Base-by-base conservation (phyloP, 1,140 invertebrate species). In the Lordiphosa mommai region DNA sequence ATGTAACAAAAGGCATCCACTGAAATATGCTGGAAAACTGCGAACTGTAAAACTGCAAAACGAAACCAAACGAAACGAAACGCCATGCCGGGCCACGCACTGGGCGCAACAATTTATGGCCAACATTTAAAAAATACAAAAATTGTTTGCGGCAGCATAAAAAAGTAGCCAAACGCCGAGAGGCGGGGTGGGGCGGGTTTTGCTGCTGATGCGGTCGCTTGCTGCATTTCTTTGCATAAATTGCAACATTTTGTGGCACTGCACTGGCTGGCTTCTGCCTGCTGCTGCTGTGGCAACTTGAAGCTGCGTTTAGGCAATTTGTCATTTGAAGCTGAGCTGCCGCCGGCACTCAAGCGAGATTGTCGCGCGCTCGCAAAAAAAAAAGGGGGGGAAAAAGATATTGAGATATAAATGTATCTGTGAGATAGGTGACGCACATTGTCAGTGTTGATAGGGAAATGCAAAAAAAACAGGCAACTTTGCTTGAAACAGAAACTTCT, bases 61-160 rank as follows among this genome's bases (percentile, higher is more conserved):
- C 66, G 59, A 58, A 67, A 61, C 43, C 14, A 67, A 72, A 71
- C 68, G 52, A 58, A 68, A 61, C 55, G 47, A 68, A 63, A 73
- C 23, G 23, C 23, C 23, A 27, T 27, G 23, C 23, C 23, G 23
- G 23, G 23, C 23, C 23, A 79, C 74, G 76, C 76, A 80, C 76
- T 50, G 76, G 57, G 74, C 61, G 76, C 76, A 76, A 82, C 77
- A 82, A 82, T 82, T 82, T 82, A 82, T 82, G 76, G 61, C 77
- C 61, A 82, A 82, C 76, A 82, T 84, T 82, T 73, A 72, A 51
- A 72, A 77, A 76, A 72, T 64, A 82, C 76, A 84, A 68, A 67
- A 82, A 84, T 80, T 82, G 76, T 82, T 82, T 82, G 76, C 76
- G 77, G 76, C 76, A 74, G 76, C 61, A 80, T 82, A 80, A 80